phyloP scores from a whole-genome alignment of 1,140 invertebrate species.

The Drosophila jambulina region DNA sequence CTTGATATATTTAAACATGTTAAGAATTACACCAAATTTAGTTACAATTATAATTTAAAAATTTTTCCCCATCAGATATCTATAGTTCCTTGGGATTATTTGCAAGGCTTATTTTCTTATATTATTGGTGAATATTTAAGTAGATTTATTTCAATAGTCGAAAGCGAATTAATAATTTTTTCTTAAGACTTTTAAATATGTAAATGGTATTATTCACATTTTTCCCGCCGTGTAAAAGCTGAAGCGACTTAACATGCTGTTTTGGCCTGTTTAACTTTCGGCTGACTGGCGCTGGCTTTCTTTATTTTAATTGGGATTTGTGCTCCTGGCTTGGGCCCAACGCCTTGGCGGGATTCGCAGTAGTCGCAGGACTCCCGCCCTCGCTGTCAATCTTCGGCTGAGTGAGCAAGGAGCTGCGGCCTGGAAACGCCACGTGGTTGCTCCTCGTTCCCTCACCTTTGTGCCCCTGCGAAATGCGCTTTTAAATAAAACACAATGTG shows the following conservation, averaged over 20 bases:
- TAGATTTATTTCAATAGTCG: no score
- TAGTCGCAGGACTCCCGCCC: constrained; percentile 40
- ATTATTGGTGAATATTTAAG: neutral
- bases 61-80: no score
- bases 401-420: constrained; percentile 43
- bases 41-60: no score
- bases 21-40: no score
- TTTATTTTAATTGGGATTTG: constrained; percentile 82
- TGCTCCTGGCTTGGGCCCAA: constrained; percentile 47
- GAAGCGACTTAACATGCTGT: constrained; percentile 49
- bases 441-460: constrained; percentile 15
- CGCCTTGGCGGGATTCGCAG: constrained; percentile 53
- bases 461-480: constrained; percentile 69
- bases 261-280: constrained; percentile 73
- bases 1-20: neutral
- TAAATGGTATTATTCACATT: neutral
- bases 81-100: neutral
- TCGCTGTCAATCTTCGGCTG: constrained; percentile 53
- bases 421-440: constrained; percentile 68
- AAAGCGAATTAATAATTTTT: neutral
- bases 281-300: constrained; percentile 70
- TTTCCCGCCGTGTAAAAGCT: constrained; percentile 8
- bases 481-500: constrained; percentile 73
- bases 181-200: neutral
- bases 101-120: no score